Base-by-base conservation (phyloP, 2,113 vertebrate genomes). In the Rhynchomys soricoides region DNA sequence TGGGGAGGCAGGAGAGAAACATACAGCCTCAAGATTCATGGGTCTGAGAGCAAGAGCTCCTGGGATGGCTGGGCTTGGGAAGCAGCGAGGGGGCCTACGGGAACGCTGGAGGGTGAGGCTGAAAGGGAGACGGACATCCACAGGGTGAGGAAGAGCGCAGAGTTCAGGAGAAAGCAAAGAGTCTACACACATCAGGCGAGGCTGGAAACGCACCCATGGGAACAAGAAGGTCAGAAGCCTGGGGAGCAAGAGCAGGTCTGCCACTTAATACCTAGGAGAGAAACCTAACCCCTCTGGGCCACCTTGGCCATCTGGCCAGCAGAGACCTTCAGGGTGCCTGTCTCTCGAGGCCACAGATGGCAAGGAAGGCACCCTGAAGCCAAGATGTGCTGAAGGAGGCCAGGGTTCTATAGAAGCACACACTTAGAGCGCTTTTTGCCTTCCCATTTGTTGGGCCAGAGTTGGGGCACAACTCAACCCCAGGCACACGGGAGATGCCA, bases 371-470 rank as follows among this genome's bases (percentile, higher is more conserved):
- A 50, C 85, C 43, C 57, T 55, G 57, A 10, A 24, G 48, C n/a
- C 87, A 70, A 62, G 22, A 10, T 17, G 59, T 77, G 1, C 10
- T 10, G 62, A 75, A 83, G 70, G 70, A 9, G 81, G 31, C 59
- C 52, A 26, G 71, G 52, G 10, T 11, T 19, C 5, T 17, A 4
- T 3, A 6, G 21, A 66, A 24, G 48, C 37, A 92, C 7, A 5
- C 3, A n/a, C 16, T n/a, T 16, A 4, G 55, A 55, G 12, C 34
- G 13, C 52, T 75, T 70, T 77, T 57, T 9, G 29, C 52, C 75
- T 88, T 57, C 64, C 77, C 81, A 96, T 10, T 71, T 71, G 21
- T 86, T 48, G 90, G 70, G 40, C 66, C 81, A 89, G 43, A 94
- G 66, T 2, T 0, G 40, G 81, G n/a, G 12, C 93, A 64, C 81